A percentile compares a stretch with the other conserved stretches of the same genome.
Evolutionary conservation across 2,888 invertebrate genomes (phyloP).

Genomic region (Slavum lentiscoides): DNA sequence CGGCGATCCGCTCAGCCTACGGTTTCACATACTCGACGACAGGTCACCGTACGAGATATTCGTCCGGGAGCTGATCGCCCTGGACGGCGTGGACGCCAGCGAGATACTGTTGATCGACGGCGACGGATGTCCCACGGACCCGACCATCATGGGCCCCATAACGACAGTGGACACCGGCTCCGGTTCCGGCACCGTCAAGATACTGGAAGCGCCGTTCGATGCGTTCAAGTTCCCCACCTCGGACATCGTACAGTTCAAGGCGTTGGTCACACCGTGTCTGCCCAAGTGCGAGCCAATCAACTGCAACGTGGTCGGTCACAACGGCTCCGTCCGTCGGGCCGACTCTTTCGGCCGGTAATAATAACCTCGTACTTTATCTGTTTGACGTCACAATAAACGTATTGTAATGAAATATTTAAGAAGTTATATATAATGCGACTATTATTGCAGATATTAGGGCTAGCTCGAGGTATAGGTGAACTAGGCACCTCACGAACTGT

Average conservation of each 20-base stretch:
- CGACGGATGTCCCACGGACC: constrained; percentile 61
- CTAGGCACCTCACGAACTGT: too few species aligned
- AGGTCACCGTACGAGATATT: constrained; percentile 62
- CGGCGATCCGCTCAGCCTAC: constrained; percentile 61
- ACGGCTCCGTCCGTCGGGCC: constrained; percentile 69
- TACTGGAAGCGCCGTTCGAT: constrained; percentile 60
- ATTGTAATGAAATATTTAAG: too few species aligned
- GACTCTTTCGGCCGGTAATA: constrained; percentile 78
- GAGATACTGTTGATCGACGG: constrained; percentile 62
- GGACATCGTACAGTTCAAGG: constrained; percentile 60
- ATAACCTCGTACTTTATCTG: too few species aligned
- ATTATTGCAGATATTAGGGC: too few species aligned
- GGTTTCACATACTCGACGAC: constrained; percentile 61
- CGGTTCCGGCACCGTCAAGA: constrained; percentile 55
- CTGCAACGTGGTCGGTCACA: constrained; percentile 59
- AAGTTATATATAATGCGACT: too few species aligned
- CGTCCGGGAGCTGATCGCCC: constrained; percentile 61
- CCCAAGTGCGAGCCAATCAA: constrained; percentile 59
- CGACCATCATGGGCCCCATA: constrained; percentile 60
- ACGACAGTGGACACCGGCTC: constrained; percentile 54
- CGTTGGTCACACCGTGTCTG: constrained; percentile 60
- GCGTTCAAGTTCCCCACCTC: constrained; percentile 61
- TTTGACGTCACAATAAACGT: too few species aligned
- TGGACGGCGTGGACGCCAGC: constrained; percentile 61
- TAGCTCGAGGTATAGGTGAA: too few species aligned